Evolutionary conservation across 2,113 vertebrate species (phyloP), one percentile per base, ranked within the genome.

Genomic region (Ceratotherium simum): DNA sequence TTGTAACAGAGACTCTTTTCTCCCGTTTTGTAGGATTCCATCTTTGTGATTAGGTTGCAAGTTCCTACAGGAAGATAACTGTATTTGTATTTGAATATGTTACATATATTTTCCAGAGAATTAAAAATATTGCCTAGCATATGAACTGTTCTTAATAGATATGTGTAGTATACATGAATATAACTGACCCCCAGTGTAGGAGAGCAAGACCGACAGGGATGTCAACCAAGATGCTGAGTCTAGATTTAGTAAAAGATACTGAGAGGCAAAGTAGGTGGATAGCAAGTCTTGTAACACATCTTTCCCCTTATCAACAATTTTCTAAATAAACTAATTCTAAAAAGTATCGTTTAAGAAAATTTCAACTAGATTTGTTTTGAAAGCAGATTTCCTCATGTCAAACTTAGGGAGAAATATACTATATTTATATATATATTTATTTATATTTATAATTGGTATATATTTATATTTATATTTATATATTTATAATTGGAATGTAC

Each of bases 331-430:
- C 75, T 54, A 51, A 69, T 78, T 65, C 39, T 36, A 13, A 81
- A 42, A 80, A 8, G 21, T 29, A 78, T 76, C 6, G 54, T 83
- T 96, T 90, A 54, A 95, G 33, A 92, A 97, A 86, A 36, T 27
- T 17, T 81, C 51, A 95, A 94, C 85, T 94, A 87, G 64, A 75
- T 36, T 46, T 81, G 48, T 69, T 82, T 80, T n/a, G 2, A 48
- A 95, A 65, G 23, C 23, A 76, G 29, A 69, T 88, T 93, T 94
- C 25, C 91, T 80, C 33, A 97, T 94, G 92, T 78, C 83, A 97
- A 90, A 87, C 1, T 51, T 72, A 97, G 94, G 92, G 70, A 86
- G 79, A 21, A 90, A 67, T 67, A 54, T n/a, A n/a, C n/a, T n/a
- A n/a, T n/a, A n/a, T n/a, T n/a, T n/a, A n/a, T n/a, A n/a, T n/a